Evolutionary conservation across 2,888 invertebrate genomes (phyloP), one percentile per base, ranked within the genome.

Genomic region (Pasiphila rectangulata): DNA sequence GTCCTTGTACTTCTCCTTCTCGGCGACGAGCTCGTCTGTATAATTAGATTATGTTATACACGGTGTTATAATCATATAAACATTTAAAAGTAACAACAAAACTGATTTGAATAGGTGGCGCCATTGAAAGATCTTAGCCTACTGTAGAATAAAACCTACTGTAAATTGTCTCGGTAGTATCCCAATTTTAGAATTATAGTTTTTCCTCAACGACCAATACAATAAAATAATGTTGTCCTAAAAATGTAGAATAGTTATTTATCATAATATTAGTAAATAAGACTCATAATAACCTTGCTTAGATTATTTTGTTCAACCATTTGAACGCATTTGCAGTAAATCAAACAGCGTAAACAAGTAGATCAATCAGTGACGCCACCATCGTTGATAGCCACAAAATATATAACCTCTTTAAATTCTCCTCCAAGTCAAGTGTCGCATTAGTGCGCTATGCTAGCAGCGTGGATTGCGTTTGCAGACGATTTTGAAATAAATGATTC

Each of bases 1-100:
- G 91, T 96, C 95, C 94, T 98, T 99, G 97, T 98, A 99, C 89
- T 98, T 97, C 92, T 99, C 98, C 93, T 99, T 99, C 90, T 96
- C 96, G 87, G 95, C 94, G 78, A 97, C 96, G 83, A 97, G 94
- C 86, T 97, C 96, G 93, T 97, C 97, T 97, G 93, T 66, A 67
- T 69, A 80, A 70, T 63, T 34, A 46, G 52, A 36, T 53, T 36
- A 45, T 30, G 50, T 70, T 71, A 67, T 43, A 57, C 4, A 7
- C 9, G 16, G 38, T 17, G 38, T 24, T 9, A 36, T 7, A 5
- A 5, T 10, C 12, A 29, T 12, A 4, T 52, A 51, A 38, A 5
- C 2, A n/a, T 13, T 1, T 1, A 29, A 15, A 7, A n/a, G 30
- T 30, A 10, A 15, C 1, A 5, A 32, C 0, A 10, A 19, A 9